phyloP scores from a whole-genome alignment of 2,888 invertebrate genomes.

The Himalopsyche kuldschensis region DNA sequence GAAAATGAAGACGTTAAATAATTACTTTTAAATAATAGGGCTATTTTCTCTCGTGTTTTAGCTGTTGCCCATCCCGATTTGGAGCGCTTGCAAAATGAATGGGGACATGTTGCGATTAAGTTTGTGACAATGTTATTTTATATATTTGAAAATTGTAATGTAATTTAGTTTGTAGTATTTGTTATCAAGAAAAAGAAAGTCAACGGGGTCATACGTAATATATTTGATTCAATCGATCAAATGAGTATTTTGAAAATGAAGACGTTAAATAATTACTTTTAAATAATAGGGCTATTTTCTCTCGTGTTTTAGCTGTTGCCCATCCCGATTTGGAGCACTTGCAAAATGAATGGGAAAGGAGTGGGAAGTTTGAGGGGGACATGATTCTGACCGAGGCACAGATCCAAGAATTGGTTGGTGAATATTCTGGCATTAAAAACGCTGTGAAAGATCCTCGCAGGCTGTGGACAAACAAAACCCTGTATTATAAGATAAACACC shows the following conservation, averaged over 20 bases:
- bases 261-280: neutral
- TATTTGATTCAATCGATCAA: neutral
- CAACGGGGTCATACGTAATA: neutral
- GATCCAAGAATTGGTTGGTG: conserved; percentile 51
- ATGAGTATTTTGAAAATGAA: neutral
- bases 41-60: neutral
- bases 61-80: conserved; percentile 19
- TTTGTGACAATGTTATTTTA: too few relatives aligned
- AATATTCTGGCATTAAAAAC: conserved; percentile 53
- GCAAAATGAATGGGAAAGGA: conserved; percentile 55
- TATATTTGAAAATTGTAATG: too few relatives aligned
- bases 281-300: neutral
- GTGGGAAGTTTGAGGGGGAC: conserved; percentile 60
- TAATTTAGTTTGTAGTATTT: too few relatives aligned
- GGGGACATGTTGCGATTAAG: too few relatives aligned
- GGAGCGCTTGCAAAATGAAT: conserved; percentile 46
- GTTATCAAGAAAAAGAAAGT: neutral
- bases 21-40: neutral
- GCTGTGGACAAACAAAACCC: conserved; percentile 56
- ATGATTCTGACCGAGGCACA: conserved; percentile 56
- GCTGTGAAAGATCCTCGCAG: conserved; percentile 54
- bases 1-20: neutral
- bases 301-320: conserved; percentile 4
- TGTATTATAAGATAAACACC: conserved; percentile 53
- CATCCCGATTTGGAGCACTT: conserved; percentile 22